phyloP scores from a whole-genome alignment of 1,140 invertebrate species.

The Trichonephila clavipes region DNA sequence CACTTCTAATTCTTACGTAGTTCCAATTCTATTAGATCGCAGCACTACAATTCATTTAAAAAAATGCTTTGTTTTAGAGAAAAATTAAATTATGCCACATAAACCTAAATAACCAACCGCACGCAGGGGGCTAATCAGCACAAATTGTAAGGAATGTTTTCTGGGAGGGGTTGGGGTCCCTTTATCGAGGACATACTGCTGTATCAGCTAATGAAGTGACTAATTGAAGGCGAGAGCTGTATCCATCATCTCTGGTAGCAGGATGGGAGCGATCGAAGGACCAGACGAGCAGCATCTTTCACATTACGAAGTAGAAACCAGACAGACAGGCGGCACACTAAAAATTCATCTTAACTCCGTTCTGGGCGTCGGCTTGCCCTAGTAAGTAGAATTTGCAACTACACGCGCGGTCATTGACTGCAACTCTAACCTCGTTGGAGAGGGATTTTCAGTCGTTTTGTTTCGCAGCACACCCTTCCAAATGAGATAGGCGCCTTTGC shows the following conservation, averaged over 20 bases:
- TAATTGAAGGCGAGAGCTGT: slow-evolving; percentile 17
- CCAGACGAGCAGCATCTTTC: slow-evolving; percentile 31
- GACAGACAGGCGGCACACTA: slow-evolving; percentile 45
- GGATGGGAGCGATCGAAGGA: neutral
- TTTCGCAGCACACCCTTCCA: slow-evolving; percentile 23
- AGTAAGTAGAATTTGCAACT: slow-evolving; percentile 52
- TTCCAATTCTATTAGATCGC: too few relatives aligned
- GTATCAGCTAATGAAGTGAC: slow-evolving; percentile 25
- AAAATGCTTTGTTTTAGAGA: too few relatives aligned
- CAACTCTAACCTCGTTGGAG: slow-evolving; percentile 65
- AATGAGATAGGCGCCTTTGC: neutral
- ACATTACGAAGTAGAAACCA: slow-evolving; percentile 3
- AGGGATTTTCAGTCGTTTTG: slow-evolving; percentile 3
- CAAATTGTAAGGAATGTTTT: neutral
- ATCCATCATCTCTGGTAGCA: slow-evolving; percentile 2
- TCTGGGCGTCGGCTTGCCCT: slow-evolving; percentile 67
- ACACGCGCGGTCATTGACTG: slow-evolving; percentile 63
- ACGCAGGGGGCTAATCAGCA: neutral
- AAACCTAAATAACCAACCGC: neutral
- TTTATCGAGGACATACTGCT: neutral
- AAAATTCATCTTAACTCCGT: slow-evolving; percentile 58
- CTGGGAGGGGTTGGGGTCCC: neutral
- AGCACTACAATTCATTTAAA: too few relatives aligned
- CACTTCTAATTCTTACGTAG: too few relatives aligned
- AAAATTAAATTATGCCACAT: too few relatives aligned